Conservation (phyloP, 2,113 vertebrate species). For the Bombycilla garrulus region DNA sequence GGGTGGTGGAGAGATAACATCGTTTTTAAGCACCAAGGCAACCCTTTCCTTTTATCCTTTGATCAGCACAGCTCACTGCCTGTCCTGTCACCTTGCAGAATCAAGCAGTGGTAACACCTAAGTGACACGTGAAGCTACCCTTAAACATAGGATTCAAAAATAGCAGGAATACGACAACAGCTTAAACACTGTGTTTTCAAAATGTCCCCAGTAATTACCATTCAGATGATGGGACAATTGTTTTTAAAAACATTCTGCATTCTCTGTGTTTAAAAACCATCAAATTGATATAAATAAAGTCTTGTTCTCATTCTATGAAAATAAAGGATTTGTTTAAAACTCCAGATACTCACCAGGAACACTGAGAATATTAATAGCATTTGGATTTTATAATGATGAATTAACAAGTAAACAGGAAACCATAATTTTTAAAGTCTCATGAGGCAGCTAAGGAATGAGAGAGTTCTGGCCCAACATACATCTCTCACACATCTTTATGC, state of each 20-base stretch:
- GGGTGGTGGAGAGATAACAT: not conserved
- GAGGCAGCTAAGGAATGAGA: constrained; percentile 22
- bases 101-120: not conserved
- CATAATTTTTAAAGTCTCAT: constrained; percentile 4
- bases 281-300: not conserved
- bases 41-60: not conserved
- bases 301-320: not conserved
- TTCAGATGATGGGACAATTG: not conserved
- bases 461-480: not conserved
- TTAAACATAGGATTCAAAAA: not conserved
- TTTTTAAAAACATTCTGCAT: not conserved
- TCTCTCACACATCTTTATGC: not conserved
- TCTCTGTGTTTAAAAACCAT: not conserved
- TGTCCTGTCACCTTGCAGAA: not conserved
- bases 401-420: constrained; percentile 61
- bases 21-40: not conserved
- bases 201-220: not conserved
- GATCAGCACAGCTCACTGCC: not conserved
- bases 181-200: not conserved
- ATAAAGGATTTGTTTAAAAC: not conserved
- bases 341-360: not conserved
- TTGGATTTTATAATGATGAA: constrained; percentile 39
- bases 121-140: not conserved
- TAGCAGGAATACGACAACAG: not conserved
- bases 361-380: not conserved